These are phyloP conservation scores for Agapornis canus DNA, from an alignment of 2,797 vertebrate species.

Conservation along the genomic window DNA sequence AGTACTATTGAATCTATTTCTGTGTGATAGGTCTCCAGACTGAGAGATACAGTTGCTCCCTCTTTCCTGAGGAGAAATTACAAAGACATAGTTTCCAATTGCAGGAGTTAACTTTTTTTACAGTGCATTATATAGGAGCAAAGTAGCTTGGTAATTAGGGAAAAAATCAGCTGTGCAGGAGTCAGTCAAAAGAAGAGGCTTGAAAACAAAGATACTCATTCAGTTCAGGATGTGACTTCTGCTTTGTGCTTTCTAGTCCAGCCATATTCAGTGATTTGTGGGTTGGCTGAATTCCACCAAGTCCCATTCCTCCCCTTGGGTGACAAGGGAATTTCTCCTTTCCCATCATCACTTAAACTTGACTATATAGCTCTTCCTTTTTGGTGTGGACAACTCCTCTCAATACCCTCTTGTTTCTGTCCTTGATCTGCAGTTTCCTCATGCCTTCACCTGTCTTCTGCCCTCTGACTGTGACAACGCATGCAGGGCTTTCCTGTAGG, in stretches of 20 bases:
- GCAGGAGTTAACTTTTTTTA: background rate
- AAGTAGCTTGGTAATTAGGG: background rate
- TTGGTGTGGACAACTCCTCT: background rate
- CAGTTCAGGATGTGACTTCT: background rate
- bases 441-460: background rate
- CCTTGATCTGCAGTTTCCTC: background rate
- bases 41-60: background rate
- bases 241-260: background rate
- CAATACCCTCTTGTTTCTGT: background rate
- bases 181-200: background rate
- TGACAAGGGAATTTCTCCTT: background rate
- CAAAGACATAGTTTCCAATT: accelerated
- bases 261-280: background rate
- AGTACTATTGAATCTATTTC: background rate
- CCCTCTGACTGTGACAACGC: background rate
- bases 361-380: background rate
- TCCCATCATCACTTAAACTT: background rate
- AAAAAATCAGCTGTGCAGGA: background rate
- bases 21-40: background rate
- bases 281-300: background rate
- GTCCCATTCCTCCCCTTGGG: background rate
- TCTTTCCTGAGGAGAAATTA: background rate
- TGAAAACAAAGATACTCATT: background rate
- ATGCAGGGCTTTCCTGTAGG: background rate
- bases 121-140: background rate